These are phyloP conservation scores for Mus spretus DNA, from an alignment of 2,797 vertebrate species.

Conservation along the genomic window DNA sequence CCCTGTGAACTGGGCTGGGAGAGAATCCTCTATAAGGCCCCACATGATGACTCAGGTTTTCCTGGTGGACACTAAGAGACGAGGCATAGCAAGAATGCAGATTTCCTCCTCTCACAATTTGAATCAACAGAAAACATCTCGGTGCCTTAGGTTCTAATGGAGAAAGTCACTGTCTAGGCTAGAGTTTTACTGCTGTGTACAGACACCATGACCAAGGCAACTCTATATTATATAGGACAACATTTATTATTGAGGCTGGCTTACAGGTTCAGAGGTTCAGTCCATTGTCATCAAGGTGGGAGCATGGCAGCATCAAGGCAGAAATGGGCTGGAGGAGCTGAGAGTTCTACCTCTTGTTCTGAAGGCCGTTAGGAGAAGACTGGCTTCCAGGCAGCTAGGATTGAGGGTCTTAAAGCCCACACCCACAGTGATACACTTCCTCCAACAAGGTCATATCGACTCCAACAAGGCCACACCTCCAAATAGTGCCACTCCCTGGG, in stretches of 20 bases:
- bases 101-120: background rate
- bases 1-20: background rate
- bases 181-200: background rate
- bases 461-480: background rate
- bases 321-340: background rate
- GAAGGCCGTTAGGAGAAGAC: background rate
- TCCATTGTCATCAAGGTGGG: background rate
- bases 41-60: background rate
- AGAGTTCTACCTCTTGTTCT: background rate
- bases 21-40: background rate
- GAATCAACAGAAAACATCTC: conserved; percentile 16
- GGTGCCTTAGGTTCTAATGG: background rate
- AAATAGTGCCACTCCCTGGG: background rate
- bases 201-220: background rate
- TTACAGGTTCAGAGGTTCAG: background rate
- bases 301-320: background rate
- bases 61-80: background rate
- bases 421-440: background rate
- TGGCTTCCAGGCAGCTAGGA: background rate
- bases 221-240: background rate
- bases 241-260: background rate
- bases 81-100: background rate
- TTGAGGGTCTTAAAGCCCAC: background rate
- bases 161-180: conserved; percentile 8
- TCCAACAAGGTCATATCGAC: too few relatives aligned